Evolutionary conservation across 2,888 invertebrate species (phyloP).

Genomic region (Tricholauxania praeusta): DNA sequence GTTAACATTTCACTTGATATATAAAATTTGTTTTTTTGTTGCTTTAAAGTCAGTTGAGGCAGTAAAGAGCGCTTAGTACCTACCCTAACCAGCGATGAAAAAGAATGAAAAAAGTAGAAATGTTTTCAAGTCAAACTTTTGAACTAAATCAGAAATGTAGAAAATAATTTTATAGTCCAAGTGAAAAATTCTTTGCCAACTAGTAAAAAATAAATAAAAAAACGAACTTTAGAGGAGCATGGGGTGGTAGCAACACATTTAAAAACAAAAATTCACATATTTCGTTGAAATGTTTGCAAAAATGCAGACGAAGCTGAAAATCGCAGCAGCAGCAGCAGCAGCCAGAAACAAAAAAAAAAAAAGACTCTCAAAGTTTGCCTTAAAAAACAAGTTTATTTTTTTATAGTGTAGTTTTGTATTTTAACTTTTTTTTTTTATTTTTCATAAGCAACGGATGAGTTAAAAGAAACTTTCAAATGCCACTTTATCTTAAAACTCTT

Average conservation of each 20-base stretch:
- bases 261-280: slow-evolving; percentile 13
- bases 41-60: slow-evolving; percentile 36
- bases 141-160: slow-evolving; percentile 47
- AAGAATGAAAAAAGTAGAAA: slow-evolving; percentile 21
- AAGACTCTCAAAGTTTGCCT: slow-evolving; percentile 20
- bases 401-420: background rate
- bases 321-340: slow-evolving; percentile 1
- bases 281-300: background rate
- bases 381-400: slow-evolving; percentile 16
- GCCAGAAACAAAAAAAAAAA: background rate
- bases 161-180: slow-evolving; percentile 39
- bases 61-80: background rate
- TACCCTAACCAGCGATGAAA: no score
- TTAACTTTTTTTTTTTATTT: slow-evolving; percentile 20
- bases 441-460: slow-evolving; percentile 33
- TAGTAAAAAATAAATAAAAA: background rate
- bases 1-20: slow-evolving; percentile 55
- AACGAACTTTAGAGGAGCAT: background rate
- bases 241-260: background rate
- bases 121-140: slow-evolving; percentile 45
- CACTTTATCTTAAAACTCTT: slow-evolving; percentile 54
- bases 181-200: slow-evolving; percentile 28
- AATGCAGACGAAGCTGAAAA: background rate
- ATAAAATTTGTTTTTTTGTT: background rate
- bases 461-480: slow-evolving; percentile 57